Evolutionary conservation across 2,888 invertebrate species (phyloP), one percentile per base, ranked within the genome.

Genomic region (Frankliniella intonsa): DNA sequence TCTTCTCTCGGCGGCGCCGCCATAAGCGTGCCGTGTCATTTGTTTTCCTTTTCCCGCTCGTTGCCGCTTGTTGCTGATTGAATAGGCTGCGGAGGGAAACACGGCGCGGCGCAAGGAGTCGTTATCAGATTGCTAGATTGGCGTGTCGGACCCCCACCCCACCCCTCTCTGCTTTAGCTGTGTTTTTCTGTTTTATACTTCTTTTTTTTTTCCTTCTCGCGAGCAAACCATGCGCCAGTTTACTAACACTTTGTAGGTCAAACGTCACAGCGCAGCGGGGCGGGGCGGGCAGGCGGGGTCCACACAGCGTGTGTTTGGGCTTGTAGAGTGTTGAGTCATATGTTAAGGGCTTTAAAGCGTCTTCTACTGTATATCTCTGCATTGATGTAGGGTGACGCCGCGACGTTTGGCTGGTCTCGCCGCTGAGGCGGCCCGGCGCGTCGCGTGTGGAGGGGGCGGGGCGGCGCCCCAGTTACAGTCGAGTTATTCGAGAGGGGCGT

Each of bases 11-110:
- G 51, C 10, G 10, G 55, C 55, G 7, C 12, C n/a, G 62, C 14
- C 62, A n/a, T n/a, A 62, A 62, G 62, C n/a, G 62, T 17, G 62
- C 17, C 62, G 62, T n/a, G 69, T 76, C 69, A 76, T 76, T 76
- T 76, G 69, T 76, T 76, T 76, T 76, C 11, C 69, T 38, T 38
- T 38, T 38, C 38, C 25, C 22, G 69, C 69, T 76, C 22, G 69
- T 76, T 76, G 69, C 69, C 69, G 69, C 69, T 38, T 62, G 62
- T 62, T 38, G 69, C 25, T 76, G 69, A 76, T 76, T 76, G 69
- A 76, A 76, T 76, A 76, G 69, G 69, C 69, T 25, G 25, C 62
- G 62, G 14, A 62, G 62, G 62, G 62, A 62, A 62, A 62, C 62
- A 62, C 19, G 25, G 69, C 12, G 69, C 55, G 69, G 69, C 25